phyloP scores from a whole-genome alignment of 2,113 vertebrate species.

The Sapayoa aenigma region DNA sequence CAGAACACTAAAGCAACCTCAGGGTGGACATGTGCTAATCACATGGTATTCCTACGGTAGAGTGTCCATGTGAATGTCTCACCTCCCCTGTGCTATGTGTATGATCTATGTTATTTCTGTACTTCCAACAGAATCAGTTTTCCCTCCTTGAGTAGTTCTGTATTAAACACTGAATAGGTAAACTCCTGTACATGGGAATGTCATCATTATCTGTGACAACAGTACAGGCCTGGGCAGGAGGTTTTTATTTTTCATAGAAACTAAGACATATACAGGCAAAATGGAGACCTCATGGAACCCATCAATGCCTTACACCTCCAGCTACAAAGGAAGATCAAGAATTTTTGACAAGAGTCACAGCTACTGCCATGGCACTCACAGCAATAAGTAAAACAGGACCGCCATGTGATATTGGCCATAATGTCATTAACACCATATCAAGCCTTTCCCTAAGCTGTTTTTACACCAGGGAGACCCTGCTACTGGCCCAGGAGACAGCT shows the following conservation, averaged over 20 bases:
- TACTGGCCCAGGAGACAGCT: neutral
- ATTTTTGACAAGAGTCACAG: neutral
- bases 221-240: neutral
- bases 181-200: neutral
- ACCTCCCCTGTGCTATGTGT: neutral
- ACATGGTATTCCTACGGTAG: neutral
- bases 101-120: neutral
- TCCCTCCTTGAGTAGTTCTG: neutral
- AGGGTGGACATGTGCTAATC: neutral
- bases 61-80: neutral
- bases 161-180: neutral
- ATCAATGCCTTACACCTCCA: neutral
- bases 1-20: neutral
- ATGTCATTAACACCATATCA: neutral
- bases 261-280: fast-evolving
- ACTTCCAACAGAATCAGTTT: neutral
- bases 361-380: neutral
- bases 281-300: neutral
- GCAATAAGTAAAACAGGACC: neutral
- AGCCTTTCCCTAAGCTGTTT: neutral
- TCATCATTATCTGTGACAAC: neutral
- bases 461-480: neutral
- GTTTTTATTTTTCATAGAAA: neutral
- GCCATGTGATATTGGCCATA: neutral
- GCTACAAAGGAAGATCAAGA: neutral